A percentile compares a stretch with the other conserved stretches of the same genome.
Evolutionary conservation across 64 coral and sea anemone genomes (phyloP).

Genomic region (Anthopleura sola): DNA sequence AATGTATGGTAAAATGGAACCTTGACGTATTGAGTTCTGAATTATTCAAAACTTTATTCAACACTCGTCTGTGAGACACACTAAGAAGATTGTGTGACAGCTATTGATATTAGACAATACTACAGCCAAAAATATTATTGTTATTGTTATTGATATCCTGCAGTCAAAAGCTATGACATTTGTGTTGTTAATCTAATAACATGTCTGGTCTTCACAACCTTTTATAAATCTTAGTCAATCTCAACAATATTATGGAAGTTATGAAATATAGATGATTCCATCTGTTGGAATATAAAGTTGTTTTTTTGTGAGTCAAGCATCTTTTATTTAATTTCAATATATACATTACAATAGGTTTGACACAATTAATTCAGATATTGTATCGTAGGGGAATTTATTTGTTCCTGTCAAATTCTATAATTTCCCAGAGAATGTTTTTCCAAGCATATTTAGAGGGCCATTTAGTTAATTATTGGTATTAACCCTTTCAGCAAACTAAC

Average conservation of each 20-base stretch:
- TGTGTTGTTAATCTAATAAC: too few relatives aligned
- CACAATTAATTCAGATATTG: not conserved
- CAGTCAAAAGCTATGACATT: too few relatives aligned
- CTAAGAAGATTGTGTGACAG: not conserved
- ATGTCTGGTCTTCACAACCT: not conserved
- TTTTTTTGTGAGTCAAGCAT: not conserved
- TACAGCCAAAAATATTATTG: not conserved
- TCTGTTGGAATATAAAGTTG: not conserved
- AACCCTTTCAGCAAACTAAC: too few relatives aligned
- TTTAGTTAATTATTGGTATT: too few relatives aligned
- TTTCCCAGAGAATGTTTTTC: too few relatives aligned
- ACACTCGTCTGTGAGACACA: not conserved
- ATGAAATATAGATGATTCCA: not conserved
- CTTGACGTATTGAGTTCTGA: not conserved
- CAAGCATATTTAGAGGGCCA: too few relatives aligned
- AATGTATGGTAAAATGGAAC: not conserved
- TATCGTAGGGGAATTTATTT: not conserved
- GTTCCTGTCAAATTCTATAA: not conserved
- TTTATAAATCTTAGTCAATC: not conserved
- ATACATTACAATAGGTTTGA: not conserved
- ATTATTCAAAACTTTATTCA: not conserved
- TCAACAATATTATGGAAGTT: not conserved
- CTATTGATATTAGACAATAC: not conserved
- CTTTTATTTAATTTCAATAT: not conserved
- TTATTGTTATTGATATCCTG: not conserved